Base-by-base conservation (phyloP, 2,888 invertebrate genomes). In the Urechis unicinctus region DNA sequence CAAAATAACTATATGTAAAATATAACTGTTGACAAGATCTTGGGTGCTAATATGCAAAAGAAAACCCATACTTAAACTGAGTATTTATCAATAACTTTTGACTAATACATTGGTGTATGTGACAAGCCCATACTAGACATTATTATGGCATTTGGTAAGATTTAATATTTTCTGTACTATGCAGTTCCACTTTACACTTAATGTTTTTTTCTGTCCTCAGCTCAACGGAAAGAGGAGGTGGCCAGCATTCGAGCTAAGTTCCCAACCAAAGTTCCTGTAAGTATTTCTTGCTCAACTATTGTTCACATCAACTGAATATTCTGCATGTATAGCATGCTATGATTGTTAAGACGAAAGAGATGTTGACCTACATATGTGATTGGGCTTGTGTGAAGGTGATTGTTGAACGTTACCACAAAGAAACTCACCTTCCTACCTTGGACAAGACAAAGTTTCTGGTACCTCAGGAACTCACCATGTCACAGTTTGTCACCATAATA, bases 361-460 rank as follows among this genome's bases (percentile, higher is more conserved):
- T 36, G 17, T 36, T 36, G 17, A 36, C 36, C 17, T 36, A 36
- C 9, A 36, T 13, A 36, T 36, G 17, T 36, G 9, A 9, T 44
- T 44, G 9, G 3, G 44, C 30, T 3, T 42, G 25, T 26, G 24
- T 28, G n/a, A 82, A 91, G 86, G 84, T 91, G 60, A 88, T 91
- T 69, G 88, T 91, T 43, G 89, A 91, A 78, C 82, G 87, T 70
- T 91, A 86, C 72, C 82, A 84, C 68, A 89, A 87, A 72, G 92
- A 92, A 78, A 84, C 83, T 65, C 83, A 82, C 63, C 80, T 92
- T 58, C 90, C 91, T 9, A 77, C 84, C 17, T 73, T 91, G 75
- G 89, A 89, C 74, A 91, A 91, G 80, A 85, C 86, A 0, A 91
- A 91, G 78, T 91, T 89, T 79, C 79, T 92, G 68, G 90, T 92